These are phyloP conservation scores for Melanocharis versteri DNA, from an alignment of 2,113 vertebrate species.

Conservation along the genomic window DNA sequence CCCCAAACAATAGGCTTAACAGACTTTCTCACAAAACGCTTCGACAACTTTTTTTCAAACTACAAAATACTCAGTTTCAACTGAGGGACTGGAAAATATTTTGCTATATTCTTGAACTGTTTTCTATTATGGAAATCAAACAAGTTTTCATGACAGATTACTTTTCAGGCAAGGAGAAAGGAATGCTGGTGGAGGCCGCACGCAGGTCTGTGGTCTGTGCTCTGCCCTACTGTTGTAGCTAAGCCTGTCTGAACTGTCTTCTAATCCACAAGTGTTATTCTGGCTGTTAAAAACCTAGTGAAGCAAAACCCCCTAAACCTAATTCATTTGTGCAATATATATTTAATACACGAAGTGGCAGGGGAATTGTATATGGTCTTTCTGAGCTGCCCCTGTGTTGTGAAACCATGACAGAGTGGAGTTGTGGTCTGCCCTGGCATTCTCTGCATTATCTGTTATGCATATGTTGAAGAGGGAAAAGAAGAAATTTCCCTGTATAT, in stretches of 20 bases:
- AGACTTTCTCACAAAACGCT: neutral
- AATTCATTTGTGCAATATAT: neutral
- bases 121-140: slow-evolving; percentile 53
- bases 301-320: neutral
- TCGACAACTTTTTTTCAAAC: neutral
- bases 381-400: neutral
- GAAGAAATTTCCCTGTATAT: neutral
- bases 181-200: neutral
- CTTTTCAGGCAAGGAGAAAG: neutral
- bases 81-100: slow-evolving; percentile 29
- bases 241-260: neutral
- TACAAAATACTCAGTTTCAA: neutral
- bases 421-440: neutral
- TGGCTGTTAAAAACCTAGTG: neutral
- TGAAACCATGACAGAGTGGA: neutral
- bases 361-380: neutral
- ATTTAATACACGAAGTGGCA: neutral
- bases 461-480: neutral
- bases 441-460: neutral
- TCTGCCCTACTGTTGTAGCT: neutral
- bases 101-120: slow-evolving; percentile 7
- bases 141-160: slow-evolving; percentile 19
- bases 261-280: neutral
- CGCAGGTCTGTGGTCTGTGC: neutral
- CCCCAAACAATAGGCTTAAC: slow-evolving; percentile 20